Evolutionary conservation across 2,888 invertebrate genomes (phyloP), one percentile per base, ranked within the genome.

Genomic region (Rapana venosa): DNA sequence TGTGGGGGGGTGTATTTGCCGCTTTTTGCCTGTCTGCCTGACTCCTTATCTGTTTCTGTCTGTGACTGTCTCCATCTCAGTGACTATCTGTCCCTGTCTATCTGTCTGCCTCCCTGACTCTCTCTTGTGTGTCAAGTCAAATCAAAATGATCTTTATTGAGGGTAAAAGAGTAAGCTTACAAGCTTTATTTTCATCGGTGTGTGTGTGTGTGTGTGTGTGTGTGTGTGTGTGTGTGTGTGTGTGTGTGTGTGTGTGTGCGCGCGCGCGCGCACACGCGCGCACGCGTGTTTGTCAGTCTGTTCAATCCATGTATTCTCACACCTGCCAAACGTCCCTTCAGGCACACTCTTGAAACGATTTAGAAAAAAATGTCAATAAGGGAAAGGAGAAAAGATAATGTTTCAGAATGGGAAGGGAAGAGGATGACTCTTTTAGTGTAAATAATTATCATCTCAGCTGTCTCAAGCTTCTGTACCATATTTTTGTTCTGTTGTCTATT

Each of bases 151-250:
- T 74, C 30, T 4, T n/a, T 74, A n/a, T 74, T 26, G 66, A 66
- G 26, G 66, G 26, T 66, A 66, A 26, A 66, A 26, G 26, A 66
- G 26, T 2, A 66, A 22, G 66, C 26, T 17, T 66, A 26, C 26
- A 13, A 22, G 66, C 26, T 17, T 66, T n/a, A n/a, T 74, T 17
- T 74, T 17, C 26, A 26, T 74, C 22, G 8, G 70, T 74, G 74
- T 74, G 74, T 74, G 74, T 74, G 74, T 74, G 74, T 74, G 74
- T 74, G 74, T 74, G 35, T 79, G 79, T 79, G 79, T 79, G 79
- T 35, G 79, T 35, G 32, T 35, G 79, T 79, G 79, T 79, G 35
- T 79, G 79, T 79, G 79, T 79, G 79, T 35, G 79, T 79, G 79
- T 35, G 35, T 79, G 79, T 79, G 22, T 79, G 79, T 79, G 35